Evolutionary conservation across 2,888 invertebrate species (phyloP).

Genomic region (Leucozona laternaria): DNA sequence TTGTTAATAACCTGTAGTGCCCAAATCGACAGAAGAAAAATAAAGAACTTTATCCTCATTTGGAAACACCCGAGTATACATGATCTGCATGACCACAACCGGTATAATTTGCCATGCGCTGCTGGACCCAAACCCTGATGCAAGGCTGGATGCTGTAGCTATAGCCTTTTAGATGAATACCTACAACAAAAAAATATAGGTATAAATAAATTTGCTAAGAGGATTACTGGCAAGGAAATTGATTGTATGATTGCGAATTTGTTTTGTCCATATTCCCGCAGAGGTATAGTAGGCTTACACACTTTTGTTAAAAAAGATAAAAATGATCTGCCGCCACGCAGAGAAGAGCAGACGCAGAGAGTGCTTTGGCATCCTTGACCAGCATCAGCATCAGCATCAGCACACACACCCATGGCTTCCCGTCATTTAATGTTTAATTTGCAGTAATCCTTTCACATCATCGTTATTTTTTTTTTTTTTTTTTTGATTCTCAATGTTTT

Average conservation of each 20-base stretch:
- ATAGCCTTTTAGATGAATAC: constrained; percentile 55
- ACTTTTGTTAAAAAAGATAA: constrained; percentile 59
- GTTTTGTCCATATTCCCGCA: constrained; percentile 52
- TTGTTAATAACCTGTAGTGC: constrained; percentile 68
- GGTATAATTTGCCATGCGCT: constrained; percentile 68
- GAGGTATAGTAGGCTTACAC: constrained; percentile 5
- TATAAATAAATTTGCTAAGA: constrained; percentile 62
- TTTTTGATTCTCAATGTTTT: constrained; percentile 15
- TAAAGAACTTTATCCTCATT: constrained; percentile 20
- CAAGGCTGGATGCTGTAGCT: constrained; percentile 58
- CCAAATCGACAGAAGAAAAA: constrained; percentile 14
- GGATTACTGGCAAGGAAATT: constrained; percentile 71
- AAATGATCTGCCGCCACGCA: constrained; percentile 34
- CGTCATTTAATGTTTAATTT: constrained; percentile 56
- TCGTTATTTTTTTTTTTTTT: constrained; percentile 12
- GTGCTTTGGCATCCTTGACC: constrained; percentile 32
- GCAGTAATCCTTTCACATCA: constrained; percentile 57
- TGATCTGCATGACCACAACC: constrained; percentile 63
- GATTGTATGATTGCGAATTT: constrained; percentile 74
- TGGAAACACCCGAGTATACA: constrained; percentile 25
- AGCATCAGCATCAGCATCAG: no score
- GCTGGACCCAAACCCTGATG: constrained; percentile 9
- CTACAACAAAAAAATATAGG: neutral
- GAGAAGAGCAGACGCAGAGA: no score
- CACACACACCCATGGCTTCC: constrained; percentile 9